Base-by-base conservation (phyloP, 2,797 vertebrate genomes). In the Lutjanus argentimaculatus region DNA sequence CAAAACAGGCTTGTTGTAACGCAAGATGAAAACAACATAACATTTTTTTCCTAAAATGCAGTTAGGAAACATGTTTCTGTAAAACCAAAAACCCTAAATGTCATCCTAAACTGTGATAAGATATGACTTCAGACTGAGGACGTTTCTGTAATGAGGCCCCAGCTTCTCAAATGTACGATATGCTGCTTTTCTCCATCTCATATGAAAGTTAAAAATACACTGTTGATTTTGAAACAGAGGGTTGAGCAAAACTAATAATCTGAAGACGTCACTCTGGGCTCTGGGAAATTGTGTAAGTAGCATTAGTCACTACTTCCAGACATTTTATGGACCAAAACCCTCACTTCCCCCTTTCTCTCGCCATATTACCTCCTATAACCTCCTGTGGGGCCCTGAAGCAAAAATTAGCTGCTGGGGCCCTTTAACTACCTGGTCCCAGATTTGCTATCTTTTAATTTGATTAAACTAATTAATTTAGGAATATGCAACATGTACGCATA, bases 221-320 rank as follows among this genome's bases (percentile, higher is more conserved):
- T n/a, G 25, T 46, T 55, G 53, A 12, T 2, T 45, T 58, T 17
- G 8, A 42, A 58, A 63, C 7, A 46, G 45, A 25, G 21, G 45
- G 16, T 46, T 42, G 21, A 21, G 53, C 3, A 25, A 56, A 69
- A 19, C 13, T 17, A 57, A 67, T 42, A 48, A 56, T 25, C 16
- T 30, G 21, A 69, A 57, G 42, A 58, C 7, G 4, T 45, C 67
- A 52, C 10, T 48, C 42, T 53, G 45, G 4, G 22, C 19, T 49
- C 48, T 71, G 46, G 72, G 46, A 66, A 71, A 70, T 51, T 65
- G 36, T 66, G 15, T 59, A 48, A 72, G 56, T 36, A 14, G 45
- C 58, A 64, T 56, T 42, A 67, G 66, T 75, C 72, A 53, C 40
- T 8, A 67, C 42, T 67, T 67, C 56, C 42, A 43, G 46, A 11